phyloP scores from a whole-genome alignment of 2,113 vertebrate genomes.

The Sylvilagus bachmani region DNA sequence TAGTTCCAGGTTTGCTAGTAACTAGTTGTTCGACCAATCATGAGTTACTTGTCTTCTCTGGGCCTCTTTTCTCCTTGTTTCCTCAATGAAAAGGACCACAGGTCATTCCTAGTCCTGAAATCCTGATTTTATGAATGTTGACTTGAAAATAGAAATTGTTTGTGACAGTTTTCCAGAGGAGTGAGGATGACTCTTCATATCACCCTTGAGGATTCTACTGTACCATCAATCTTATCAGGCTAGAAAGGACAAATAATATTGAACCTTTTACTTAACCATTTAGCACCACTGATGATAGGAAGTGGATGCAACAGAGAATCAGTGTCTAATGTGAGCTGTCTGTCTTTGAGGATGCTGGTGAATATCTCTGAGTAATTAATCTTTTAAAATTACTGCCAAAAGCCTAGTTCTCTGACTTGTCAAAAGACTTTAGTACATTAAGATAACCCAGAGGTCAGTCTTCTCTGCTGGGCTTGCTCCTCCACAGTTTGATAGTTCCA shows the following conservation, averaged over 20 bases:
- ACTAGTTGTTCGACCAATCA: neutral
- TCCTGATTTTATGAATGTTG: slow-evolving; percentile 58
- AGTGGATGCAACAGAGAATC: slow-evolving; percentile 63
- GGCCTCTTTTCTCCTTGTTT: slow-evolving; percentile 58
- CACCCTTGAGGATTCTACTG: slow-evolving; percentile 62
- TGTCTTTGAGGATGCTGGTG: slow-evolving; percentile 67
- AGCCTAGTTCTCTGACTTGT: slow-evolving; percentile 68
- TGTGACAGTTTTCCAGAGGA: slow-evolving; percentile 66
- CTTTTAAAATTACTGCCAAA: slow-evolving; percentile 69
- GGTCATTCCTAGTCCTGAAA: slow-evolving; percentile 30
- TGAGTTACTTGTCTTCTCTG: neutral
- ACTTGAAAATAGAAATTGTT: slow-evolving; percentile 71
- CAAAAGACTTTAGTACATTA: slow-evolving; percentile 70
- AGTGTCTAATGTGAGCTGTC: slow-evolving; percentile 73
- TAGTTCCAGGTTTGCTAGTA: slow-evolving; percentile 17
- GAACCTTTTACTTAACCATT: slow-evolving; percentile 71
- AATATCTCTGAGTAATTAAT: slow-evolving; percentile 75
- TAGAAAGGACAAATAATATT: neutral
- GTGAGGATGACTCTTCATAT: slow-evolving; percentile 74
- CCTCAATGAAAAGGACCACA: neutral
- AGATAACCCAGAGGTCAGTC: slow-evolving; percentile 73
- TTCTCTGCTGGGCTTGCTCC: slow-evolving; percentile 49
- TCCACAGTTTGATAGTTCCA: slow-evolving; percentile 55
- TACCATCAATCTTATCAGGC: slow-evolving; percentile 62
- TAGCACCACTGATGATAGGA: slow-evolving; percentile 57